These are phyloP conservation scores for Montifringilla adamsi DNA, from an alignment of 2,113 vertebrate species.

Conservation along the genomic window DNA sequence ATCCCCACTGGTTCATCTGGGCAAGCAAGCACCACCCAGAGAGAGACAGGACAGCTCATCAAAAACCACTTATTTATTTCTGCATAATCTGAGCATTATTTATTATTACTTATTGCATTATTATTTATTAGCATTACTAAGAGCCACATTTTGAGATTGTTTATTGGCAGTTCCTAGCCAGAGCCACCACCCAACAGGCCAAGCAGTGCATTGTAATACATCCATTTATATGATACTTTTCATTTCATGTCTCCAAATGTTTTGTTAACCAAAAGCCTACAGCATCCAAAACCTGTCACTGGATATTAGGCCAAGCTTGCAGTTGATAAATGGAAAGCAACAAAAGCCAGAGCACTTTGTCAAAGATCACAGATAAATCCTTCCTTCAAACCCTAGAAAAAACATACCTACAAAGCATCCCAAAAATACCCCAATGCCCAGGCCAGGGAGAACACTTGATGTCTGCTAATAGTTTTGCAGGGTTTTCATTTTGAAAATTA, in stretches of 20 bases:
- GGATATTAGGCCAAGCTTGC: background rate
- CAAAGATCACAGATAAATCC: background rate
- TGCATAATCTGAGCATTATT: background rate
- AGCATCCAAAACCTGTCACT: background rate
- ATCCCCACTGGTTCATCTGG: background rate
- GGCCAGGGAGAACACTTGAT: background rate
- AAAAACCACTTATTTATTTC: background rate
- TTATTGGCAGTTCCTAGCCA: background rate
- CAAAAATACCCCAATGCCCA: background rate
- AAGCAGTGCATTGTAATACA: background rate
- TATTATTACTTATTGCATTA: background rate
- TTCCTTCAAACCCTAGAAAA: background rate
- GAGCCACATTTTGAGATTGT: background rate
- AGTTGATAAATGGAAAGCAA: background rate
- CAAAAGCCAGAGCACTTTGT: background rate
- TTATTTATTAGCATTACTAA: background rate
- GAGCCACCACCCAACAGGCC: background rate
- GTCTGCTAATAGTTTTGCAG: background rate
- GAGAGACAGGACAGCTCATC: background rate
- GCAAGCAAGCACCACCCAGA: fast-evolving
- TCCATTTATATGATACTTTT: background rate
- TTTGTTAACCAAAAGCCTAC: background rate
- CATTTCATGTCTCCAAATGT: background rate
- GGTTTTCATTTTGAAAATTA: background rate
- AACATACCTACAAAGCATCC: background rate